Evolutionary conservation across 2,888 invertebrate species (phyloP).

Genomic region (Scaptomyza tumidula): DNA sequence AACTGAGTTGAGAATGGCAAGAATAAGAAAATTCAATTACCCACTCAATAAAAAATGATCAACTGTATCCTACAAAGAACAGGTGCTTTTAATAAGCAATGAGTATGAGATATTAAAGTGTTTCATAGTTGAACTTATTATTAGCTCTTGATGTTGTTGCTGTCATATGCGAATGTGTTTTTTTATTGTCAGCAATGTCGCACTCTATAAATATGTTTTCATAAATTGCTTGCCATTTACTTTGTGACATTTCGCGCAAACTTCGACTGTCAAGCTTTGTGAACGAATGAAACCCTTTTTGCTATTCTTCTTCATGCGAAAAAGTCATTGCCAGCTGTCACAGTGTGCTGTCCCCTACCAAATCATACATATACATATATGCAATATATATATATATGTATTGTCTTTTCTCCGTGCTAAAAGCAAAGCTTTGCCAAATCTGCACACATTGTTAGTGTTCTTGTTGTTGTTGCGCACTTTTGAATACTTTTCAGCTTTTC

Average conservation of each 20-base stretch:
- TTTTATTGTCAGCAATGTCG: slow-evolving; percentile 70
- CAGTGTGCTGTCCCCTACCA: slow-evolving; percentile 25
- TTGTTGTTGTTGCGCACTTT: slow-evolving; percentile 52
- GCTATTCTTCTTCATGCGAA: slow-evolving; percentile 50
- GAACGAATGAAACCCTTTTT: slow-evolving; percentile 64
- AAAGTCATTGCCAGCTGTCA: slow-evolving; percentile 78
- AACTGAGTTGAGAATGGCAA: too few relatives aligned
- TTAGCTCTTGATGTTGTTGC: slow-evolving; percentile 7
- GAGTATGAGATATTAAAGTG: not conserved
- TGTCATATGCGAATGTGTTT: not conserved
- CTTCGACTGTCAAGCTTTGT: slow-evolving; percentile 53
- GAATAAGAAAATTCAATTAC: not conserved
- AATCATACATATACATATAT: not conserved
- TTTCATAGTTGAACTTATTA: slow-evolving; percentile 1
- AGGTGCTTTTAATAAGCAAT: not conserved
- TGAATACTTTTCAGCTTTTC: slow-evolving; percentile 48
- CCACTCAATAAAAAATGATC: too few relatives aligned
- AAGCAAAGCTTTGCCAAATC: slow-evolving; percentile 45
- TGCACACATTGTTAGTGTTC: slow-evolving; percentile 39
- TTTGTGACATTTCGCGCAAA: slow-evolving; percentile 63
- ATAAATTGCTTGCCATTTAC: slow-evolving; percentile 75
- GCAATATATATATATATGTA: not conserved
- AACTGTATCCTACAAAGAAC: not conserved
- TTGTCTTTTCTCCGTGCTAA: not conserved
- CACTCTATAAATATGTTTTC: slow-evolving; percentile 70